phyloP scores from a whole-genome alignment of 2,888 invertebrate genomes.

The Zygogramma bicolorata region DNA sequence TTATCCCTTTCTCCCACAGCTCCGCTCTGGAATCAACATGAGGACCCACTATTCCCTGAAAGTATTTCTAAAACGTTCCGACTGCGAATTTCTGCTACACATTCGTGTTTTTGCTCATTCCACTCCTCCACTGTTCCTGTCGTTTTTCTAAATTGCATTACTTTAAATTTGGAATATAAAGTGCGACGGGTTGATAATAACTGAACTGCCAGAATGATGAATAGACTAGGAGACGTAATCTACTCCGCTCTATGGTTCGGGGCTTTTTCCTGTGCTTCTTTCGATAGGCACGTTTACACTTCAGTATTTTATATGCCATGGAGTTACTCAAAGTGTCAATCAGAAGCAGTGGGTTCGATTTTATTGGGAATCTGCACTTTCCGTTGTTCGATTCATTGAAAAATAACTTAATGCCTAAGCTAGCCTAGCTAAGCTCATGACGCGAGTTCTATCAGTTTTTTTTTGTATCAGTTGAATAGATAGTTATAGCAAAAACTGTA shows the following conservation, averaged over 20 bases:
- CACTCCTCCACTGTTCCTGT: not conserved
- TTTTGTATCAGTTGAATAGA: too few relatives aligned
- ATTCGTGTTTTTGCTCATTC: not conserved
- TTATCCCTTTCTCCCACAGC: not conserved
- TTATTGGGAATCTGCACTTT: too few relatives aligned
- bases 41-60: not conserved
- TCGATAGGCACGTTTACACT: not conserved
- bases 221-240: constrained; percentile 3
- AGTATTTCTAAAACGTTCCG: not conserved
- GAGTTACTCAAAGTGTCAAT: not conserved
- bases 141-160: constrained; percentile 13
- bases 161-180: constrained; percentile 15
- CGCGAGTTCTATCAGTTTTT: too few relatives aligned
- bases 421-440: too few relatives aligned
- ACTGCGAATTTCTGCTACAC: not conserved
- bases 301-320: not conserved
- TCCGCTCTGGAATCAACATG: not conserved
- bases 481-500: too few relatives aligned
- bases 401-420: too few relatives aligned
- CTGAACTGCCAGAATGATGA: constrained; percentile 14
- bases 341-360: not conserved
- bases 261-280: not conserved
- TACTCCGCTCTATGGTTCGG: not conserved
- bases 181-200: constrained; percentile 9
- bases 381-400: too few relatives aligned